These are phyloP conservation scores for Zaprionus nigranus DNA, from an alignment of 1,140 invertebrate genomes.

Conservation along the genomic window DNA sequence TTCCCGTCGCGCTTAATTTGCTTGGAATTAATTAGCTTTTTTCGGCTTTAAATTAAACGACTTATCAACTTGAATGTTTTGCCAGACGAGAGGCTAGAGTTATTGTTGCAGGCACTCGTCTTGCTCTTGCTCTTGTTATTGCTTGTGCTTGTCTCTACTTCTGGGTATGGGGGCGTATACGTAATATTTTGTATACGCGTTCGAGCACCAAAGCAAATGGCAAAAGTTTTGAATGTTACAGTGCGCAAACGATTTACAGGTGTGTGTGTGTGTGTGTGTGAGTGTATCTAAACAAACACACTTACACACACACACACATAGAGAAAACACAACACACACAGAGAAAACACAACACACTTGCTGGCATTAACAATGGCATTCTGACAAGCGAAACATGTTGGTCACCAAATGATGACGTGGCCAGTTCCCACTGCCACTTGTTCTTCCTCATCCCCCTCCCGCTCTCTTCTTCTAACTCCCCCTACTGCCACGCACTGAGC, in stretches of 20 bases:
- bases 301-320: constrained; percentile 3
- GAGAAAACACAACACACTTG: constrained; percentile 2
- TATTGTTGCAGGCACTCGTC: constrained; percentile 11
- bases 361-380: constrained; percentile 30
- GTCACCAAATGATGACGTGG: constrained; percentile 59
- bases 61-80: constrained; percentile 60
- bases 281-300: constrained; percentile 17
- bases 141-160: neutral
- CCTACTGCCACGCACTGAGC: constrained; percentile 31
- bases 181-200: constrained; percentile 56
- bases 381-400: constrained; percentile 43
- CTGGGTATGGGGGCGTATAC: constrained; percentile 34
- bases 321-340: constrained; percentile 20
- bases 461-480: neutral
- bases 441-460: neutral
- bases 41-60: constrained; percentile 57
- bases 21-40: constrained; percentile 44
- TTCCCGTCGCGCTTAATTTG: constrained; percentile 32
- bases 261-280: neutral
- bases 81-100: constrained; percentile 10
- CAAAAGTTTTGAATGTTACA: constrained; percentile 51
- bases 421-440: neutral
- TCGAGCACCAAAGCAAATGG: constrained; percentile 34
- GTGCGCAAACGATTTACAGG: neutral
- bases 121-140: constrained; percentile 9